Base-by-base conservation (phyloP, 2,113 vertebrate genomes). In the Phyllostomus hastatus region DNA sequence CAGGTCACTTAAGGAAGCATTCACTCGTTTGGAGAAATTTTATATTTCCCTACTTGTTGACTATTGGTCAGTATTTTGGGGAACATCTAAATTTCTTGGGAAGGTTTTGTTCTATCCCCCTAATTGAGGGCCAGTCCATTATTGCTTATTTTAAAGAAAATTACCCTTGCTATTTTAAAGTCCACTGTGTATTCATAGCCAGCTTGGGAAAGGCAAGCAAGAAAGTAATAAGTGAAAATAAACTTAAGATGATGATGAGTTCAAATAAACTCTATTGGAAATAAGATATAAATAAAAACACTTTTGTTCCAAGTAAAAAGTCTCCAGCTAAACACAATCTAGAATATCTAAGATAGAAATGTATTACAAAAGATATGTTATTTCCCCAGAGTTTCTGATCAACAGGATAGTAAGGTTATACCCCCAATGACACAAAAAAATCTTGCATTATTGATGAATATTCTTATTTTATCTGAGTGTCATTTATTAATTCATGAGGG, bases 401-500 rank as follows among this genome's bases (percentile, higher is more conserved):
- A 41, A 96, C 96, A 0, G 0, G 95, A 69, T 52, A 81, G 95
- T 84, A 96, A 97, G 94, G 78, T 97, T 97, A 97, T 92, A 97
- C 84, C 94, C 97, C 93, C 94, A 94, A 98, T 97, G 98, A 98
- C 97, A 97, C 80, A 93, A 93, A 93, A 95, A 93, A 97, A 26
- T 64, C 48, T 0, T 98, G 94, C 88, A 98, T 98, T 98, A 98
- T 99, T 99, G 97, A 98, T 98, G 98, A 94, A 91, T 95, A 95
- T 67, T 95, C 54, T 96, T 96, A 95, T 95, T 97, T 91, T 96
- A 82, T 97, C 92, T 59, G 48, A 94, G 97, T 50, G n/a, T 22
- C 59, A 88, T 98, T 98, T 96, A 98, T 97, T 98, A 98, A 98
- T 98, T 98, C 96, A 98, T 98, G 93, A 97, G 88, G 91, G 38